Evolutionary conservation across 2,888 invertebrate species (phyloP).

Genomic region (Hypselothyrea guttata): DNA sequence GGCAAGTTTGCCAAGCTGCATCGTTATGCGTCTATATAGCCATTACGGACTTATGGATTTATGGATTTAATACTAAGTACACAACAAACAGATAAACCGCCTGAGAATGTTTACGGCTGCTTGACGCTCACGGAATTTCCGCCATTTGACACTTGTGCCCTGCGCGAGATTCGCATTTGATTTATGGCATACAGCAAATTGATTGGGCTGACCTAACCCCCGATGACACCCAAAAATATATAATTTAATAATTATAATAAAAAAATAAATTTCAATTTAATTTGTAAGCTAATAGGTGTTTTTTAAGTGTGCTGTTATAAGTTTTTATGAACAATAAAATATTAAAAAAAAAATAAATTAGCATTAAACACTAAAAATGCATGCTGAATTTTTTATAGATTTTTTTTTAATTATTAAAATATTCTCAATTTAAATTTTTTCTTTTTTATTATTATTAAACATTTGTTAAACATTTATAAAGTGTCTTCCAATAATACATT

Average conservation of each 20-base stretch:
- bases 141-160: conserved; percentile 17
- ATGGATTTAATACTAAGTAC: conserved; percentile 20
- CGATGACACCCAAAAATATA: conserved; percentile 13
- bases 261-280: no score
- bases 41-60: conserved; percentile 52
- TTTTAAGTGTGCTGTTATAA: no score
- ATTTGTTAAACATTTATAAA: not conserved
- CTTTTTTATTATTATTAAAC: not conserved
- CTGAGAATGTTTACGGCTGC: conserved; percentile 52
- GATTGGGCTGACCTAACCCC: conserved; percentile 63
- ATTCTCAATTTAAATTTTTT: no score
- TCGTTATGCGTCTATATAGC: conserved; percentile 50
- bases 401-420: no score
- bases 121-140: conserved; percentile 57
- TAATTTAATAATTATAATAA: no score
- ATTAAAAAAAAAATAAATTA: no score
- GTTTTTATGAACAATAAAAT: no score
- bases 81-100: conserved; percentile 34
- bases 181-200: conserved; percentile 47
- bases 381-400: no score
- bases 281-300: no score
- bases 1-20: no score
- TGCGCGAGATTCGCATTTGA: conserved; percentile 27
- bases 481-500: no score
- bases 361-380: no score